Evolutionary conservation across 2,888 invertebrate species (phyloP).

Genomic region (Zelleria hepariella): DNA sequence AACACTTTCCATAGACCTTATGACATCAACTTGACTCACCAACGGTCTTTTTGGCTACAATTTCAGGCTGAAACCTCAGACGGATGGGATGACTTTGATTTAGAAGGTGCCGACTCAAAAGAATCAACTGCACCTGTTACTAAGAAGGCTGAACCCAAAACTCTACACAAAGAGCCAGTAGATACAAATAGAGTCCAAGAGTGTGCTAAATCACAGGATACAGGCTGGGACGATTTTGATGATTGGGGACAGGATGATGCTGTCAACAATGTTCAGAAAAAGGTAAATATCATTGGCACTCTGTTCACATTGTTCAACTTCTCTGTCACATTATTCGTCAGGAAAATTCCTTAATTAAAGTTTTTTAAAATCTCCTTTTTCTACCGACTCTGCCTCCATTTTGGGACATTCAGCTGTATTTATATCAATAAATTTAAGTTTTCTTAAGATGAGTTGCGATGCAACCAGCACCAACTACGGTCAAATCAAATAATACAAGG

Average conservation of each 20-base stretch:
- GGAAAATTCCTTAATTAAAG: no score
- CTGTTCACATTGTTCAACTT: not conserved
- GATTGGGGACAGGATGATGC: slow-evolving; percentile 52
- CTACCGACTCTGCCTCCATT: no score
- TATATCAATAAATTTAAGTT: no score
- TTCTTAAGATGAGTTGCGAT: no score
- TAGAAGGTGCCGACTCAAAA: slow-evolving; percentile 38
- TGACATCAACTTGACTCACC: no score
- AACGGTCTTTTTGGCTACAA: not conserved
- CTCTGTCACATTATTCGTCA: no score
- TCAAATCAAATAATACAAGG: no score
- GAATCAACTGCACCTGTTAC: slow-evolving; percentile 2
- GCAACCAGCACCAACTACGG: no score
- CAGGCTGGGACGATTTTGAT: slow-evolving; percentile 68
- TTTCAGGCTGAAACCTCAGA: slow-evolving; percentile 27
- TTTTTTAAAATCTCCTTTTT: no score
- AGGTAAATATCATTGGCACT: slow-evolving; percentile 17
- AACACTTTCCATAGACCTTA: no score
- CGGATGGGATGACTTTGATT: slow-evolving; percentile 67
- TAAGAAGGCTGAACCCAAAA: slow-evolving; percentile 8
- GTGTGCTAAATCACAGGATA: slow-evolving; percentile 27
- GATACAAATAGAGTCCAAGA: not conserved
- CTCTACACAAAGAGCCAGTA: slow-evolving; percentile 2
- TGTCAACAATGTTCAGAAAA: slow-evolving; percentile 15
- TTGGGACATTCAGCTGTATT: no score